Evolutionary conservation across 2,113 vertebrate species (phyloP).

Genomic region (Phainopepla nitens): DNA sequence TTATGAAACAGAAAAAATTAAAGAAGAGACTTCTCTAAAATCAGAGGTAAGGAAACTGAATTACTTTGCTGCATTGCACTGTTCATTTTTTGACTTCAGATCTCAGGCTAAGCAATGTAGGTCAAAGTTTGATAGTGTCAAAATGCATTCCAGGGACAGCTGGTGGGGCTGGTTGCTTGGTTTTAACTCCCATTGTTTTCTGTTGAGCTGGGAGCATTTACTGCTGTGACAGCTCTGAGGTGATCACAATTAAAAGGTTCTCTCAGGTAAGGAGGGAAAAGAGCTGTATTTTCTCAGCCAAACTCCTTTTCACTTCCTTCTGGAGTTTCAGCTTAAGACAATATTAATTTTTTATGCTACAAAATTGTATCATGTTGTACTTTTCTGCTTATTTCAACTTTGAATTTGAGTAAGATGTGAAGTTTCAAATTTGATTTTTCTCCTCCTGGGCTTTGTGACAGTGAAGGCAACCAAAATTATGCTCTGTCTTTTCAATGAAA

Average conservation of each 20-base stretch:
- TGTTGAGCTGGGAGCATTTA: neutral
- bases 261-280: neutral
- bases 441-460: neutral
- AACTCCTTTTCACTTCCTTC: neutral
- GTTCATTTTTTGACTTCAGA: neutral
- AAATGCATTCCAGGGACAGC: neutral
- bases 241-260: neutral
- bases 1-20: constrained; percentile 3
- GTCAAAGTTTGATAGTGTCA: neutral
- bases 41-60: constrained; percentile 65
- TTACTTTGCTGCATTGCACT: accelerated
- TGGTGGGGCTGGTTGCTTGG: neutral
- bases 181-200: neutral
- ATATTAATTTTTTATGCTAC: neutral
- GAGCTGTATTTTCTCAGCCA: neutral
- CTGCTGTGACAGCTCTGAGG: neutral
- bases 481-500: neutral
- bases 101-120: neutral
- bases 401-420: neutral
- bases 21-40: constrained; percentile 27
- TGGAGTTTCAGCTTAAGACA: neutral
- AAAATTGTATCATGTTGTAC: neutral
- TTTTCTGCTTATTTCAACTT: neutral
- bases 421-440: neutral
- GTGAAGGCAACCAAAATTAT: neutral